A percentile compares a stretch with the other conserved stretches of the same genome.
Evolutionary conservation across 2,113 vertebrate genomes (phyloP).

Genomic region (Hassar affinis): DNA sequence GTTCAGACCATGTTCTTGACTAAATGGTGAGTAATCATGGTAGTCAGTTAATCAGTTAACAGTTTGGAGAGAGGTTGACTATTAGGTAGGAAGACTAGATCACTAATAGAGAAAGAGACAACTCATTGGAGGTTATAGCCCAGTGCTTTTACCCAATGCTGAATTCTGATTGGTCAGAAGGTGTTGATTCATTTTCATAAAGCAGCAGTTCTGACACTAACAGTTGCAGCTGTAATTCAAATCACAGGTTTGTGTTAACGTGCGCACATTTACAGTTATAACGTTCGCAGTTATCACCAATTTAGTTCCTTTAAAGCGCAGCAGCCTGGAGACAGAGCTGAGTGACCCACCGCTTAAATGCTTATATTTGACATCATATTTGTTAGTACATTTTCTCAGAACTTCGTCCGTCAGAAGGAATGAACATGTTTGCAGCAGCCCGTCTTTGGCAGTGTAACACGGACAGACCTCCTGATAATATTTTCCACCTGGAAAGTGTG

Average conservation of each 20-base stretch:
- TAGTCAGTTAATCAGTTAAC: background rate
- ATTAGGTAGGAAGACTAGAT: background rate
- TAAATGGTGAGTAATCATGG: background rate
- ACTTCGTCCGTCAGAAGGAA: background rate
- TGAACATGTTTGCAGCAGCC: constrained; percentile 20
- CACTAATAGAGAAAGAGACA: background rate
- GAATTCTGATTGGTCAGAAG: background rate
- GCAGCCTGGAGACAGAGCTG: background rate
- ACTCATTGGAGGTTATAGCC: background rate
- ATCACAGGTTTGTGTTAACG: background rate
- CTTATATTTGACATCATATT: background rate
- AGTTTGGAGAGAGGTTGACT: background rate
- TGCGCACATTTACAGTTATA: no score
- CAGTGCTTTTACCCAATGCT: background rate
- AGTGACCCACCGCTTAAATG: no score
- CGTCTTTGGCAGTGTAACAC: constrained; percentile 1
- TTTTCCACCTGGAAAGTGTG: constrained; percentile 55
- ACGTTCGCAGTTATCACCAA: constrained; percentile 16
- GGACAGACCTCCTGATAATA: constrained; percentile 43
- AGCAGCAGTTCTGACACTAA: background rate
- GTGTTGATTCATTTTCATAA: background rate
- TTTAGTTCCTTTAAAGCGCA: constrained; percentile 20
- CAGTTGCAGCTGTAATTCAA: background rate
- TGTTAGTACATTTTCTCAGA: background rate
- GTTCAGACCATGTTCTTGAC: background rate